Conservation (phyloP, 2,113 vertebrate species). For the Chascanopsetta lugubris region DNA sequence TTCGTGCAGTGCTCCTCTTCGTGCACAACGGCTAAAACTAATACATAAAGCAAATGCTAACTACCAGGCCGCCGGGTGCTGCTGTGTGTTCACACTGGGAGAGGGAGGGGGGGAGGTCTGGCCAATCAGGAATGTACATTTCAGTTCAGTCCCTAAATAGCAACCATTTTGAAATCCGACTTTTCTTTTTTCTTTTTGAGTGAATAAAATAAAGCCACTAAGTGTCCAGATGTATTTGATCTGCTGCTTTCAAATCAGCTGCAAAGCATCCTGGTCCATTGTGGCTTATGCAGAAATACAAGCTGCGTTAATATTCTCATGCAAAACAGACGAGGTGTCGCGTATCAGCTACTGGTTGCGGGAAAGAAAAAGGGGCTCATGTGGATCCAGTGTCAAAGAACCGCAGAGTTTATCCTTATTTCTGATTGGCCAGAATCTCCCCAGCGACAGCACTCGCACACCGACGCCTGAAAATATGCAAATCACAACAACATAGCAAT, state of each 20-base stretch:
- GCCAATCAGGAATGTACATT: conserved; percentile 47
- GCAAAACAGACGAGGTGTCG: not conserved
- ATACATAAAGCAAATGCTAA: conserved; percentile 97
- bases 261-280: conserved; percentile 13
- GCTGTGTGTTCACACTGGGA: conserved; percentile 26
- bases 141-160: conserved; percentile 10
- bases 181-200: not conserved
- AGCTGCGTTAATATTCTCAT: not conserved
- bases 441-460: conserved; percentile 36
- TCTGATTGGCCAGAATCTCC: conserved; percentile 71
- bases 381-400: not conserved
- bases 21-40: conserved; percentile 98
- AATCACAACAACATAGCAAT: conserved; percentile 91
- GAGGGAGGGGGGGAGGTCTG: conserved; percentile 20
- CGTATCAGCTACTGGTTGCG: not conserved
- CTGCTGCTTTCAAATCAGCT: not conserved
- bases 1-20: conserved; percentile 94
- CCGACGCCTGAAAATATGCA: conserved; percentile 89
- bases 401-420: conserved; percentile 61
- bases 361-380: not conserved
- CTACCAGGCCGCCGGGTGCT: conserved; percentile 64
- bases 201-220: conserved; percentile 24
- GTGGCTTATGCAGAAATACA: not conserved
- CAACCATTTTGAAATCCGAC: conserved; percentile 12
- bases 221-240: conserved; percentile 3